Base-by-base conservation (phyloP, 2,113 vertebrate genomes). In the Opisthocomus hoazin region DNA sequence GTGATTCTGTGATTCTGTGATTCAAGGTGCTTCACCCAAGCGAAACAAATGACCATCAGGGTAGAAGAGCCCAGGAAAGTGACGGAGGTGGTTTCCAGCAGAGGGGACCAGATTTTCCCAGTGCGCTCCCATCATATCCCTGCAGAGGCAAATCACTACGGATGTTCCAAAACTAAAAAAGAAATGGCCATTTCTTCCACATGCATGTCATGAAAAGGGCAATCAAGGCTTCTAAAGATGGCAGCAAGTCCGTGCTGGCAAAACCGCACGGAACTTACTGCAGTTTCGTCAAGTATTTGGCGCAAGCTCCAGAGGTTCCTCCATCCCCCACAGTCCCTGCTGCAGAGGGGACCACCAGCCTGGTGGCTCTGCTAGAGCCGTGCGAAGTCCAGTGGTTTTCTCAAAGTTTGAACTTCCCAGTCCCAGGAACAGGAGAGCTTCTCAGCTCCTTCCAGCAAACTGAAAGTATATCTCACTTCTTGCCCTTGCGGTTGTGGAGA, bases 371-470 rank as follows among this genome's bases (percentile, higher is more conserved):
- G 63, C 41, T 61, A 45, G 41, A 80, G 32, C 11, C 0, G 0
- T 23, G 22, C 6, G 1, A 63, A 71, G 32, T 57, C 46, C 34
- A 37, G 26, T 36, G 34, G 6, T 63, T 87, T 94, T 37, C 64
- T 68, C 39, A 39, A n/a, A 78, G 34, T 51, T 34, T 60, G 60
- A 95, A 29, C 34, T 81, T 74, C 34, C 22, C 17, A 10, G 26
- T 81, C 15, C 23, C 36, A 82, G 56, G 10, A 60, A 23, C 56
- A 78, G 56, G 14, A 81, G 41, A 60, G 22, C 30, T 84, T 60
- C 51, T 36, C 73, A 87, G 51, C 65, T 84, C 34, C 74, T 82
- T 87, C 69, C 24, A 89, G 76, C 20, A 76, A 89, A 65, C 34
- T 0, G 0, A 90, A 95, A 77, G 34, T 64, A 81, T 75, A 79